Evolutionary conservation across 64 coral and sea anemone species (phyloP), one percentile per base, ranked within the genome.

Genomic region (Astreopora myriophthalma): DNA sequence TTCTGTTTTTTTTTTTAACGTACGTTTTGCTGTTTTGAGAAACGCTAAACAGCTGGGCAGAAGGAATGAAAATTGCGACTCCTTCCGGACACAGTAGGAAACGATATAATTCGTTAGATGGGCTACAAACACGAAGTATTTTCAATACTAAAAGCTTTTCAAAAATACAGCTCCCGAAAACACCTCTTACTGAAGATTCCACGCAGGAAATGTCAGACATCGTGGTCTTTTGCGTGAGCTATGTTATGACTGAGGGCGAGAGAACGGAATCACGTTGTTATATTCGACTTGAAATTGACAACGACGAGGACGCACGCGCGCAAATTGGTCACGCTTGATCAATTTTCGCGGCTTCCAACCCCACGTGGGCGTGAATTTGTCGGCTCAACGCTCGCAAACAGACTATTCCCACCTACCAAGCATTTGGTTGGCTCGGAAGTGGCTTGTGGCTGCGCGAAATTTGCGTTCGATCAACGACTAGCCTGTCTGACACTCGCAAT

Each of bases 321-420:
- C 87, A 92, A 92, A 77, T 89, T 89, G 74, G 95, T 96, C 95
- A 96, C 95, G 95, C 91, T 90, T 93, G 90, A 92, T 91, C 89
- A 89, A 67, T 92, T 89, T 96, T 96, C 95, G 95, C 95, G 92
- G 95, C 95, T 65, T 92, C 71, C 44, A 25, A 71, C 67, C 94
- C 95, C 95, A 96, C 95, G 95, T 96, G 95, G 95, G 95, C 86
- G 95, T 88, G 91, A 71, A 89, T 90, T 93, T 90, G 95, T 92
- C 77, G 87, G 95, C 80, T 55, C 51, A 55, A 55, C 51, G 51
- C 51, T 94, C 67, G 75, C 90, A 92, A 87, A 96, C 89, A 88
- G 91, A 76, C 92, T 90, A 65, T 87, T 89, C 91, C 95, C 95
- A 94, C 95, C 95, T 96, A 93, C 91, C 60, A 81, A 87, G 95